phyloP scores from a whole-genome alignment of 1,140 invertebrate species.

The Drosophila carrolli region DNA sequence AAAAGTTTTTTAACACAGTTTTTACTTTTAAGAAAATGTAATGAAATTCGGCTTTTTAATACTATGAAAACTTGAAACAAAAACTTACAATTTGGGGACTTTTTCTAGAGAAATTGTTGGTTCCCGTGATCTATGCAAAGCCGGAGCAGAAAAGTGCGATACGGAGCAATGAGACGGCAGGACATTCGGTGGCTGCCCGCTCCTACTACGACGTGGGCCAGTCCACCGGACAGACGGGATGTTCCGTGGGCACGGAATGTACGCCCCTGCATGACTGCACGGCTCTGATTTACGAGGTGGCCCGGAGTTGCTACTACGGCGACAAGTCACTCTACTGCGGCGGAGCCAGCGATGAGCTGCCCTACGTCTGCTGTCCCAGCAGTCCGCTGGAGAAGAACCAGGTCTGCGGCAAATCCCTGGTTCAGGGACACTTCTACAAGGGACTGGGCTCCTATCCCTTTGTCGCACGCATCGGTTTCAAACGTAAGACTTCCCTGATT shows the following conservation, averaged over 20 bases:
- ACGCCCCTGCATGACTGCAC: conserved; percentile 81
- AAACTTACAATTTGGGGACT: not conserved
- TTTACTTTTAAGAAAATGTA: too few relatives aligned
- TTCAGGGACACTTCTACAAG: conserved; percentile 87
- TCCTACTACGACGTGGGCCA: conserved; percentile 54
- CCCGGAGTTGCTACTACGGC: conserved; percentile 79
- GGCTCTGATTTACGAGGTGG: conserved; percentile 78
- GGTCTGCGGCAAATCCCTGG: conserved; percentile 87
- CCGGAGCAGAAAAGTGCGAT: conserved; percentile 1
- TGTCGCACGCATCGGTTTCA: conserved; percentile 88
- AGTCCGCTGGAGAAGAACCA: conserved; percentile 82
- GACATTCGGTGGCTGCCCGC: conserved; percentile 58
- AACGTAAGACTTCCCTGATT: conserved; percentile 85
- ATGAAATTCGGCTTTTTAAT: too few relatives aligned
- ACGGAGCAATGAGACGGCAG: conserved; percentile 15
- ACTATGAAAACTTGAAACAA: too few relatives aligned
- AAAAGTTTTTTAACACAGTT: too few relatives aligned
- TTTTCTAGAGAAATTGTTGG: conserved; percentile 56
- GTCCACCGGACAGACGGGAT: conserved; percentile 39
- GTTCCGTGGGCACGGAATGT: conserved; percentile 78
- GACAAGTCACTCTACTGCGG: conserved; percentile 83
- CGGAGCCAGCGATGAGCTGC: conserved; percentile 71
- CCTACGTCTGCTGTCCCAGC: conserved; percentile 83
- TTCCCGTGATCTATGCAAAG: conserved; percentile 34
- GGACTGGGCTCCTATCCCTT: conserved; percentile 89